Percentiles rank a stretch among this genome's conserved stretches.
Evolutionary conservation across 2,113 vertebrate species (phyloP).

Genomic region (Calidris pygmaea): DNA sequence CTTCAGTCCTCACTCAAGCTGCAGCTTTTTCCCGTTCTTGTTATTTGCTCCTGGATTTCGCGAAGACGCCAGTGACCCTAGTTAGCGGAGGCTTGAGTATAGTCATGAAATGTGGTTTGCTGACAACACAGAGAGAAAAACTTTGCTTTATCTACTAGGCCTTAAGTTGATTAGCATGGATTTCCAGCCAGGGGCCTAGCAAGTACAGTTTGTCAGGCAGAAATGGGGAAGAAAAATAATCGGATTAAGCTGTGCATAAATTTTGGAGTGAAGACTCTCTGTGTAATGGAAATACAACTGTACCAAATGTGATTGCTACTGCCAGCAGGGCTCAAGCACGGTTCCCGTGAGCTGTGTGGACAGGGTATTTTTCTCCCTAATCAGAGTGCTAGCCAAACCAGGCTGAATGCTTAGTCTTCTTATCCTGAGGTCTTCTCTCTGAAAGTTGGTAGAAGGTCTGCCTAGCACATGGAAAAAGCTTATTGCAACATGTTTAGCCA

Average conservation of each 20-base stretch:
- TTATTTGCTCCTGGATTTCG: not conserved
- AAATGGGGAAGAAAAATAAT: conserved; percentile 44
- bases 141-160: not conserved
- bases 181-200: conserved; percentile 45
- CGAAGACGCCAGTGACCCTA: not conserved
- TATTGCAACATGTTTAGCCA: not conserved
- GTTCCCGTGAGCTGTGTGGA: not conserved
- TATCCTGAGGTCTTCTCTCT: not conserved
- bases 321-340: not conserved
- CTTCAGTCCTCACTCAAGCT: not conserved
- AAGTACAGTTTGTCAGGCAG: conserved; percentile 36
- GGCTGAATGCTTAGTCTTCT: not conserved
- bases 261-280: not conserved
- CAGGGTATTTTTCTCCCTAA: not conserved
- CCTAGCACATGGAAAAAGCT: not conserved
- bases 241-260: conserved; percentile 37
- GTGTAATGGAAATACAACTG: not conserved
- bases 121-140: conserved; percentile 40
- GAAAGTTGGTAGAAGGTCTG: not conserved
- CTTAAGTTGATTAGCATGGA: conserved; percentile 65
- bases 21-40: not conserved
- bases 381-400: not conserved
- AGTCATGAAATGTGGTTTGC: conserved; percentile 33
- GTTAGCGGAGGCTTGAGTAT: not conserved
- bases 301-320: conserved; percentile 9